Base-by-base conservation (phyloP, 2,113 vertebrate genomes). In the Ondatra zibethicus region DNA sequence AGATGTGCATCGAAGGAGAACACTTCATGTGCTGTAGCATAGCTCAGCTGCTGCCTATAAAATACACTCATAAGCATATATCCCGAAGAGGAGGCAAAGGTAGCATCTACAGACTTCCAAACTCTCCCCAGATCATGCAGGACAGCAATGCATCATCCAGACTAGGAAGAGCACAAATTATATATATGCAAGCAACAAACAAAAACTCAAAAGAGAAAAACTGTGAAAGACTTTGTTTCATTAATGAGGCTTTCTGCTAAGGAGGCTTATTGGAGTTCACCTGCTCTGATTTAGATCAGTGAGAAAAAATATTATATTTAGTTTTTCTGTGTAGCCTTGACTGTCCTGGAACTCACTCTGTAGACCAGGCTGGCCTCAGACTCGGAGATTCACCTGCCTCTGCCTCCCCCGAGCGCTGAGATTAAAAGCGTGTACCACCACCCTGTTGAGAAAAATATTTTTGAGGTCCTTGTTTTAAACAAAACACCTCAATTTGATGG, bases 1-100 rank as follows among this genome's bases (percentile, higher is more conserved):
- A 98, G 93, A 97, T 25, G 66, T 50, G 81, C 91, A 50, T 3
- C 55, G 88, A 98, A 96, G 88, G 55, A 42, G 77, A 78, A 78
- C 4, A n/a, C 97, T 97, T 96, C n/a, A 25, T 95, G 65, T 0
- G 73, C 93, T 87, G 33, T 88, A 93, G 1, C 39, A 80, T 76
- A 65, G 13, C 19, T 93, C 68, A 39, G 29, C 5, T 58, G 39
- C 94, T 94, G 31, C 25, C 95, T 75, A 14, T 76, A 80, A 63
- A 92, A 47, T 73, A 92, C 70, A 80, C 86, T 23, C 33, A 63
- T 7, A 93, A 85, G 87, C 36, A 3, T 76, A 19, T 76, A 29
- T 89, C 82, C 91, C 50, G 21, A 61, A 92, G 73, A 94, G 27
- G 47, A 87, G 23, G 0, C 0, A 72, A 52, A 87, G 23, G 70